phyloP scores from a whole-genome alignment of 2,888 invertebrate genomes.

The Xestoiulus laeticollis region DNA sequence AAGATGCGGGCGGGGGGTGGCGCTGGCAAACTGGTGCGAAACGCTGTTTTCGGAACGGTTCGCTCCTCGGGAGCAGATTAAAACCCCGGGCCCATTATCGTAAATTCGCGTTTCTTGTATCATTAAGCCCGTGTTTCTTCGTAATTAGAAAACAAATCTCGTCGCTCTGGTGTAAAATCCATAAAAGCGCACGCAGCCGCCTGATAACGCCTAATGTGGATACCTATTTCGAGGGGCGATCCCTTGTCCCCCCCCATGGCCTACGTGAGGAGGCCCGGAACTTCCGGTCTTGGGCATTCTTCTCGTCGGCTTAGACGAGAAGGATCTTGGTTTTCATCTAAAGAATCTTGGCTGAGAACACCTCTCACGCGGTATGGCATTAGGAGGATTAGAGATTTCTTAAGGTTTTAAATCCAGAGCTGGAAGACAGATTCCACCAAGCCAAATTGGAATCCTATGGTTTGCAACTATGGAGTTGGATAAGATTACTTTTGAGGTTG shows the following conservation, averaged over 20 bases:
- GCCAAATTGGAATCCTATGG: no score
- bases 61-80: background rate
- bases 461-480: no score
- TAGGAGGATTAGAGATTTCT: no score
- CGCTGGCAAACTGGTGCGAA: no score
- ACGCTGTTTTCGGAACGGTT: no score
- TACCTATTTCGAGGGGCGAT: background rate
- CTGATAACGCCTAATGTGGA: conserved; percentile 9
- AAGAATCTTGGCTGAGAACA: no score
- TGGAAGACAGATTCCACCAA: no score
- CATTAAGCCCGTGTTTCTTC: conserved; percentile 16
- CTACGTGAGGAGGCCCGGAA: background rate
- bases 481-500: no score
- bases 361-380: no score
- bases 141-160: conserved; percentile 43
- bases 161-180: background rate
- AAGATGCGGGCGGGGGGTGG: background rate
- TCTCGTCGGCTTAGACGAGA: no score
- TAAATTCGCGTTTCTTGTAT: conserved; percentile 42
- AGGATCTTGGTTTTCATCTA: no score
- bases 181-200: background rate
- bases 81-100: conserved; percentile 35
- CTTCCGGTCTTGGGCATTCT: background rate
- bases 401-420: no score
- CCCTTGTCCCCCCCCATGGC: background rate